These are phyloP conservation scores for Rugalucina vietnamica DNA, from an alignment of 2,888 invertebrate genomes.

Conservation along the genomic window DNA sequence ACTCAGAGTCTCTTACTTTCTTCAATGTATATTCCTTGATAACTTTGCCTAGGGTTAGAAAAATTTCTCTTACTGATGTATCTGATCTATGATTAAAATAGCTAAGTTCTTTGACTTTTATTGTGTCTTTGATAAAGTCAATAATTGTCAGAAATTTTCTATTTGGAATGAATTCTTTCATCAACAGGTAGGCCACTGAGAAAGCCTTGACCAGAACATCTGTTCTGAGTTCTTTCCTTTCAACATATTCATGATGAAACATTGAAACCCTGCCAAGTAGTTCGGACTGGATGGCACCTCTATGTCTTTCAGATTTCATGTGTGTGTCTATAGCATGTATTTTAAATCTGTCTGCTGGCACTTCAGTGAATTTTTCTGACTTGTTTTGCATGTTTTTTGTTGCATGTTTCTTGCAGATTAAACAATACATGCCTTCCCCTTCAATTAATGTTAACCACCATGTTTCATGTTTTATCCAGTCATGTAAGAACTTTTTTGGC, in stretches of 20 bases:
- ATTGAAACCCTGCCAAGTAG: constrained; percentile 10
- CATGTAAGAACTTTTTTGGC: not conserved
- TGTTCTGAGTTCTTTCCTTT: not conserved
- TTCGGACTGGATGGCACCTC: constrained; percentile 13
- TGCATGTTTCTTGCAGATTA: constrained; percentile 18
- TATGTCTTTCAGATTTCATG: not conserved
- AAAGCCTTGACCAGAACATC: constrained; percentile 15
- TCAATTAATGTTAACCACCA: constrained; percentile 35
- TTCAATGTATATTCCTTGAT: not conserved
- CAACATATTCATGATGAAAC: constrained; percentile 24
- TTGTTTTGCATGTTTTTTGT: constrained; percentile 24
- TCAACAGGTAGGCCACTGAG: constrained; percentile 27
- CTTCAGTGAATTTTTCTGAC: constrained; percentile 13
- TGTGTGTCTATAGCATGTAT: constrained; percentile 24
- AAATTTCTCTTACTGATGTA: constrained; percentile 21
- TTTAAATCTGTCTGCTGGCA: constrained; percentile 11
- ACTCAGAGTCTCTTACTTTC: constrained; percentile 8
- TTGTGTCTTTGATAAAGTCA: constrained; percentile 21
- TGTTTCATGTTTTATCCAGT: not conserved
- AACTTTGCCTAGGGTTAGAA: constrained; percentile 17
- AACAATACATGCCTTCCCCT: constrained; percentile 35
- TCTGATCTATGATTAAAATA: constrained; percentile 41
- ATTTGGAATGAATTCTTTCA: constrained; percentile 37
- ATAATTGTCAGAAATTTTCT: constrained; percentile 24
- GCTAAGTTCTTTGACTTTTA: constrained; percentile 21